phyloP scores from a whole-genome alignment of 2,888 invertebrate genomes.

The Drosophila recens region DNA sequence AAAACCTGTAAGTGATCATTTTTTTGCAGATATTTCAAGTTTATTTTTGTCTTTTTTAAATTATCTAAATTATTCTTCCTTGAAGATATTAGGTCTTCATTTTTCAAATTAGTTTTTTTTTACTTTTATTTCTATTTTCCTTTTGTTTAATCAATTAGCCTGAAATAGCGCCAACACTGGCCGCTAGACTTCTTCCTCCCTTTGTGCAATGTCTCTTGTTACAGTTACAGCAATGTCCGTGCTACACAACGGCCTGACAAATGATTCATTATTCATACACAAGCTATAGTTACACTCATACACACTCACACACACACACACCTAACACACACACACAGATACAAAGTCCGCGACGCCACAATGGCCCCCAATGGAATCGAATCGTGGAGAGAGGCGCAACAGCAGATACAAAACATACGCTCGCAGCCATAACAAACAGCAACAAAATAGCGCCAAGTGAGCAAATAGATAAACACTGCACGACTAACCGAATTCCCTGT shows the following conservation, averaged over 20 bases:
- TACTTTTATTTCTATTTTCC: neutral
- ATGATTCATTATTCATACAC: conserved; percentile 80
- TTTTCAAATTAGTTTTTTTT: too few species aligned
- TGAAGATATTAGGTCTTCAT: too few species aligned
- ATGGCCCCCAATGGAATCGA: conserved; percentile 72
- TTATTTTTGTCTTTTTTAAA: too few species aligned
- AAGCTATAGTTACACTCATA: conserved; percentile 25
- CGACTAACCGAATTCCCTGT: conserved; percentile 26
- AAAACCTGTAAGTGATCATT: too few species aligned
- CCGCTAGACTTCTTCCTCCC: conserved; percentile 45
- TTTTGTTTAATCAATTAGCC: neutral
- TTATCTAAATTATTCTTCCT: too few species aligned
- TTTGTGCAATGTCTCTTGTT: conserved; percentile 67
- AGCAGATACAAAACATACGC: conserved; percentile 44
- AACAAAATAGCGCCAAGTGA: conserved; percentile 34
- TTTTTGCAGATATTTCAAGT: too few species aligned
- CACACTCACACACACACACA: conserved; percentile 13
- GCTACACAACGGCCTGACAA: conserved; percentile 64
- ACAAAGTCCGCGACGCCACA: conserved; percentile 25
- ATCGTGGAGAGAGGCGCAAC: conserved; percentile 33
- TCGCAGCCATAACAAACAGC: conserved; percentile 52
- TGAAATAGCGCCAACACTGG: neutral
- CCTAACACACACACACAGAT: neutral
- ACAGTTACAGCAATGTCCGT: conserved; percentile 39
- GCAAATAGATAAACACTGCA: conserved; percentile 7